Evolutionary conservation across 2,113 vertebrate genomes (phyloP), one percentile per base, ranked within the genome.

Genomic region (Nycticorax nycticorax): DNA sequence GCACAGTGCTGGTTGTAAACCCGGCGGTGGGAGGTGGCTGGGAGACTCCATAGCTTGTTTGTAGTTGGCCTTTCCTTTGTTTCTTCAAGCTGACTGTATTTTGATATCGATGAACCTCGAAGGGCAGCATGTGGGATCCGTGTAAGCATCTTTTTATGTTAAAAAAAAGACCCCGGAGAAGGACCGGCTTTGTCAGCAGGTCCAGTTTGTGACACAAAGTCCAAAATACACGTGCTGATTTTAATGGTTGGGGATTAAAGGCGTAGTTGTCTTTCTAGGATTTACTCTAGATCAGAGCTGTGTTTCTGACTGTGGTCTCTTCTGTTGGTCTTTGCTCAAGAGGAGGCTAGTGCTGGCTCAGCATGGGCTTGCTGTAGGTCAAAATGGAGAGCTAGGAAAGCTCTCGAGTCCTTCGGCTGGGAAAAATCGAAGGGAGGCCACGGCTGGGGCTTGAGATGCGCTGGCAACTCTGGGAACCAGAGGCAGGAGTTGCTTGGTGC

Each of bases 21-120:
- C 72, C n/a, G 37, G 73, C 1, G 39, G 43, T 50, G 85, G 88
- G 88, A 94, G 92, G 94, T 57, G 89, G 76, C 73, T 18, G 6
- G 91, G 72, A 86, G 80, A 23, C 68, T 78, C 62, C 5, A 3
- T 37, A 9, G 68, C 64, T 78, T 16, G 64, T 68, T 72, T 56
- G 73, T 41, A 26, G 72, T 68, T 88, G 79, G 69, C 14, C 50
- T 88, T 78, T 62, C 93, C 90, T 95, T 96, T 95, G 93, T 92
- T 89, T 87, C 84, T 64, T 28, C 15, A 2, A 67, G 73, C 74
- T 18, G 68, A 63, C 71, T 37, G 55, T 78, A 18, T 63, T 95
- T 82, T 73, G 86, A 30, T 69, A 27, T 27, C 33, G 2, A 3
- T 48, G 57, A 60, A 16, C 50, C 76, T 66, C 23, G 50, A 60